Conservation (phyloP, 2,797 vertebrate genomes). For the Chaenodraco wilsoni region DNA sequence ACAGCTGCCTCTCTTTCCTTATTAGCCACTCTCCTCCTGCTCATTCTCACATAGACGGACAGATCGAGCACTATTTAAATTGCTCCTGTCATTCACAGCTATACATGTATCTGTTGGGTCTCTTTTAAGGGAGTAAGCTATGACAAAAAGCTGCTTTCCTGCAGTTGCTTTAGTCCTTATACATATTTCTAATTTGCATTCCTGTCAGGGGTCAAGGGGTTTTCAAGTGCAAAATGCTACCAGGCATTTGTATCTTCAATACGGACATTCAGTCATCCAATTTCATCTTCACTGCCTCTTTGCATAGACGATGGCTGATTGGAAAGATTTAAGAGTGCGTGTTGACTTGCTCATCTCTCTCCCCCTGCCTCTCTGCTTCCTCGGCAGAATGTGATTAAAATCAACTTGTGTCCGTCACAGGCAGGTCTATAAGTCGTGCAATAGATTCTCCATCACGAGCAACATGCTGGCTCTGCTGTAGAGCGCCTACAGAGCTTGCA, state of each 20-base stretch:
- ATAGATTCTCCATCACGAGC: conserved; percentile 41
- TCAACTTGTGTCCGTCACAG: conserved; percentile 40
- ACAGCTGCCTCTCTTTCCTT: conserved; percentile 61
- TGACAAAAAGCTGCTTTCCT: conserved; percentile 7
- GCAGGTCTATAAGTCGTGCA: conserved; percentile 38
- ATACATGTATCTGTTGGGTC: background rate
- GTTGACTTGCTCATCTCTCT: conserved; percentile 19
- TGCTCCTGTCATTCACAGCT: conserved; percentile 27
- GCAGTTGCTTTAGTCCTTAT: conserved; percentile 17
- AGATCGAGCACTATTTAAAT: conserved; percentile 41
- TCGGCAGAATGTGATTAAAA: conserved; percentile 58
- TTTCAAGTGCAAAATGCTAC: conserved; percentile 38
- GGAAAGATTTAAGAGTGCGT: conserved; percentile 27
- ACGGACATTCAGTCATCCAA: conserved; percentile 26
- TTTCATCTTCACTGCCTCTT: conserved; percentile 46
- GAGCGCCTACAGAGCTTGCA: conserved; percentile 7
- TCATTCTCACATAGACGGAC: conserved; percentile 47
- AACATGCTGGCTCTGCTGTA: conserved; percentile 27
- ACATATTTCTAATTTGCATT: conserved; percentile 65
- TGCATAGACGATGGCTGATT: conserved; percentile 55
- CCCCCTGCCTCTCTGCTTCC: conserved; percentile 7
- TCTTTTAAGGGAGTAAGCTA: conserved; percentile 2
- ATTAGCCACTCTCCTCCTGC: conserved; percentile 51
- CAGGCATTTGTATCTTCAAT: conserved; percentile 44
- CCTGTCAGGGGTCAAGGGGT: conserved; percentile 63